These are phyloP conservation scores for Scolopax bukidnonensis DNA, from an alignment of 2,797 vertebrate genomes.

Conservation along the genomic window DNA sequence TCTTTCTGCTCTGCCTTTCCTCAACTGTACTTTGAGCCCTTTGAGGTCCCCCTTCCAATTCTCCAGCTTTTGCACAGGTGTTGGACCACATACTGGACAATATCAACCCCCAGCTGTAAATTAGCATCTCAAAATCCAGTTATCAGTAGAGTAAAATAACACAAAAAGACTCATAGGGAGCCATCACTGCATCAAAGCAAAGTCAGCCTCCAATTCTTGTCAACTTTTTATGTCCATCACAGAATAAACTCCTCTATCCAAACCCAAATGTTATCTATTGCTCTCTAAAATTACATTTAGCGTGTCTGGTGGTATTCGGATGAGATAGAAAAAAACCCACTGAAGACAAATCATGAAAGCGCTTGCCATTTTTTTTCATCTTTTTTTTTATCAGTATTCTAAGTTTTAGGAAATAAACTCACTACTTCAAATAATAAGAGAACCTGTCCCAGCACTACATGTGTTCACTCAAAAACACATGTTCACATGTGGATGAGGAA, in stretches of 20 bases:
- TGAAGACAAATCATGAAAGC: not conserved
- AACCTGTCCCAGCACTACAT: not conserved
- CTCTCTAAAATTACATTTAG: not conserved
- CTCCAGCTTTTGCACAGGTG: not conserved
- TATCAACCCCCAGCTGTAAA: not conserved
- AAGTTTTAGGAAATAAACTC: not conserved
- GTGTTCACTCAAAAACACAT: rapidly evolving
- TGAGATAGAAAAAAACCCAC: not conserved
- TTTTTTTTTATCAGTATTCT: not conserved
- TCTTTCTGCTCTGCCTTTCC: not conserved
- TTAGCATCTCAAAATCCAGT: not conserved
- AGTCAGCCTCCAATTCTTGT: not conserved
- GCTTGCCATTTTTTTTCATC: not conserved
- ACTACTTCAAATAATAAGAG: not conserved
- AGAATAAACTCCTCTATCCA: not conserved
- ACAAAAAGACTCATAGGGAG: not conserved
- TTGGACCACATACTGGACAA: not conserved
- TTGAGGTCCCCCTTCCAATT: not conserved
- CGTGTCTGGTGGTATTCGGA: not conserved
- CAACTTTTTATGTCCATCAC: not conserved
- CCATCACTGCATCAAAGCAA: not conserved
- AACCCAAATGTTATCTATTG: not conserved
- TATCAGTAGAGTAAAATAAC: not conserved
- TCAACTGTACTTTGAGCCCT: not conserved
- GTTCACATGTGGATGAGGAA: not conserved